These are phyloP conservation scores for Stylophora pistillata DNA, from an alignment of 64 coral and sea anemone species.

Conservation along the genomic window DNA sequence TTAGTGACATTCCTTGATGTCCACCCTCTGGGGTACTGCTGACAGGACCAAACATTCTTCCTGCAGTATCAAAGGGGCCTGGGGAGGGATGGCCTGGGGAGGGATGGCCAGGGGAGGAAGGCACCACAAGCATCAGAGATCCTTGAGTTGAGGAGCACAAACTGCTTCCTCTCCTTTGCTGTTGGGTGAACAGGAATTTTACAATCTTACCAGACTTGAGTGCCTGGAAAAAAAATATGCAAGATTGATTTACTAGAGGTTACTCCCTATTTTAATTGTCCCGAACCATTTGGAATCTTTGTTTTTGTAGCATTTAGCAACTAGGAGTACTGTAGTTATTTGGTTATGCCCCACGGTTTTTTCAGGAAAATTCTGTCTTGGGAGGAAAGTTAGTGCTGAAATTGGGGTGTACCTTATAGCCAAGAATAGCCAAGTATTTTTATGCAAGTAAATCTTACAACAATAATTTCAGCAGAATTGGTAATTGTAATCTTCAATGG, in stretches of 20 bases:
- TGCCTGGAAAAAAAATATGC: constrained; percentile 13
- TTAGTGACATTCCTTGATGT: constrained; percentile 30
- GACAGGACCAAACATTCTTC: constrained; percentile 38
- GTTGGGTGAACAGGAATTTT: constrained; percentile 76
- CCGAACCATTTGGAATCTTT: too few species aligned
- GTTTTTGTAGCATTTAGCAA: too few species aligned
- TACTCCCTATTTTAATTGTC: too few species aligned
- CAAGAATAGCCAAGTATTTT: too few species aligned
- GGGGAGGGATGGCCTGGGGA: neutral
- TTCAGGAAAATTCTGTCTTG: too few species aligned
- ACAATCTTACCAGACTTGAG: constrained; percentile 59
- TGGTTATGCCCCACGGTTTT: too few species aligned
- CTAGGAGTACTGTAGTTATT: too few species aligned
- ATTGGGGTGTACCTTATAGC: too few species aligned
- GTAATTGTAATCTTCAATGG: too few species aligned
- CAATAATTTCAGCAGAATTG: too few species aligned
- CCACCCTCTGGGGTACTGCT: constrained; percentile 13
- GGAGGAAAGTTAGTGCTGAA: too few species aligned
- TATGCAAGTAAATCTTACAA: too few species aligned
- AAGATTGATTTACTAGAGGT: neutral
- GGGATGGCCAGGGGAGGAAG: neutral
- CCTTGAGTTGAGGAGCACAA: constrained; percentile 51
- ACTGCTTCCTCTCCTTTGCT: constrained; percentile 59
- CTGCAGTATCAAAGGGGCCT: neutral
- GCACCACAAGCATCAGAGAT: constrained; percentile 41